Conservation (phyloP, 2,113 vertebrate species). For the Crocuta crocuta region DNA sequence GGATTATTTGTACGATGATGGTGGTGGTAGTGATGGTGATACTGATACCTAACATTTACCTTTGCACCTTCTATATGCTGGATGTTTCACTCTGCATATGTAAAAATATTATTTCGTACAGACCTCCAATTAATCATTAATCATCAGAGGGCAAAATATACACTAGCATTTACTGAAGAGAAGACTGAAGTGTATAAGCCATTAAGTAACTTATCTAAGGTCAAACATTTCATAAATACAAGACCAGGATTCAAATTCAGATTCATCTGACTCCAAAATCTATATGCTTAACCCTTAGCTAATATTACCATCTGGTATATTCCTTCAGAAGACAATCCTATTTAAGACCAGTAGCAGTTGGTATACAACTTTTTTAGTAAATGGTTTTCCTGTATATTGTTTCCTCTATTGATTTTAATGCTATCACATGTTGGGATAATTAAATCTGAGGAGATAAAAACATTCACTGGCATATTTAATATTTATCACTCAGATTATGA, state of each 20-base stretch:
- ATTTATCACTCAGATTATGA: constrained; percentile 6
- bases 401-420: constrained; percentile 26
- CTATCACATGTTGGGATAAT: not conserved
- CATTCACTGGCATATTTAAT: not conserved
- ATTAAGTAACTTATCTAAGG: not conserved
- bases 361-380: not conserved
- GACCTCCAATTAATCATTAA: not conserved
- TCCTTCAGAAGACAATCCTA: not conserved
- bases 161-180: constrained; percentile 16
- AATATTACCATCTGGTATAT: not conserved
- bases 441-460: not conserved
- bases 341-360: not conserved
- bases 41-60: not conserved
- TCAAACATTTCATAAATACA: not conserved
- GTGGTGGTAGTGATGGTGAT: not conserved
- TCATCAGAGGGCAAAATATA: not conserved
- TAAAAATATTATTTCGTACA: not conserved
- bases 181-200: not conserved
- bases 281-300: not conserved
- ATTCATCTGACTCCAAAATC: not conserved
- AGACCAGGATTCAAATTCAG: not conserved
- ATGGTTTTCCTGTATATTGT: not conserved
- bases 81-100: not conserved
- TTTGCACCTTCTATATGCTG: not conserved
- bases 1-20: not conserved